These are phyloP conservation scores for Ceratitis capitata DNA, from an alignment of 1,140 invertebrate genomes.

Conservation along the genomic window DNA sequence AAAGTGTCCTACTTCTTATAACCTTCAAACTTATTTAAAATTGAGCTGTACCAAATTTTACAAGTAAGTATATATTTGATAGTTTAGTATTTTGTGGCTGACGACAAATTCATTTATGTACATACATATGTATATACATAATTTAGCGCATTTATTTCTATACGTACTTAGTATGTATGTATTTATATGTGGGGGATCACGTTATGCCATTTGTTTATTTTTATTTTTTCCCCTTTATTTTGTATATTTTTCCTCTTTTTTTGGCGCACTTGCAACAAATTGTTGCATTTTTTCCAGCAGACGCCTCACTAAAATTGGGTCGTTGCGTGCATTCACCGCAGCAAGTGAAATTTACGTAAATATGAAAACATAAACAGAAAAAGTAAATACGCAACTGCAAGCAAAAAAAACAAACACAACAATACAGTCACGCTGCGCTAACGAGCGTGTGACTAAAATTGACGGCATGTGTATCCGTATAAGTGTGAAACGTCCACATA, in stretches of 20 bases:
- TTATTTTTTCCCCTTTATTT: no score
- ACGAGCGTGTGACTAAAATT: not conserved
- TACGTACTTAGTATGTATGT: no score
- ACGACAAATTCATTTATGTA: not conserved
- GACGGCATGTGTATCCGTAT: not conserved
- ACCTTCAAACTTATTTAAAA: no score
- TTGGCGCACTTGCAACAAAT: slow-evolving; percentile 26
- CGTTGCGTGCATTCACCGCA: slow-evolving; percentile 16
- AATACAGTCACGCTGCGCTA: not conserved
- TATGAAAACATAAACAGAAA: not conserved
- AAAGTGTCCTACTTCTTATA: no score
- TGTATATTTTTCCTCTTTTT: not conserved
- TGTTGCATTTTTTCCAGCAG: slow-evolving; percentile 29
- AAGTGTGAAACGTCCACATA: not conserved
- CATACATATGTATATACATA: no score
- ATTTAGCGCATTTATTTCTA: no score
- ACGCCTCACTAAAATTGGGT: slow-evolving; percentile 15
- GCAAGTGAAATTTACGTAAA: slow-evolving; percentile 22
- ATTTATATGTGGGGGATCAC: no score
- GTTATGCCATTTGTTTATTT: no score
- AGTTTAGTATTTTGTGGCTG: no score
- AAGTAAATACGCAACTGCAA: not conserved
- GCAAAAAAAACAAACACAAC: not conserved
- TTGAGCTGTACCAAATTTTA: no score
- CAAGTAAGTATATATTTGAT: no score